Conservation (phyloP, 1,140 invertebrate species). For the Phthorimaea operculella region DNA sequence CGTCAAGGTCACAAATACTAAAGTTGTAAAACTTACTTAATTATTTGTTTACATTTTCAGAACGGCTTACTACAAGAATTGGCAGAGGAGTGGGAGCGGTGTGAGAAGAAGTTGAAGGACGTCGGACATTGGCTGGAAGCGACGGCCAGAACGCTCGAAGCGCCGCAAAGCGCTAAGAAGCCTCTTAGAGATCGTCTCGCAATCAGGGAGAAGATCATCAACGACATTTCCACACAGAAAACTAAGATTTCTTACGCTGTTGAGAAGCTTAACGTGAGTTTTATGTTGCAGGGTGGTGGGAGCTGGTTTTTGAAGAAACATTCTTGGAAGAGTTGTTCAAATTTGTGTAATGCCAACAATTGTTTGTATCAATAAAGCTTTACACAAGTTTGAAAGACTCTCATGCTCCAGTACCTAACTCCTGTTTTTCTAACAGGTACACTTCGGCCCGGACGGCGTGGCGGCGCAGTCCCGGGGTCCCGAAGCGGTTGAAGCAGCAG, state of each 20-base stretch:
- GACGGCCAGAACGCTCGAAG: conserved; percentile 80
- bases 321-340: no score
- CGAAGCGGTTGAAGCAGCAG: conserved; percentile 77
- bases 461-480: conserved; percentile 70
- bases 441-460: conserved; percentile 85
- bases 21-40: conserved; percentile 4
- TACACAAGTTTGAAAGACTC: background rate
- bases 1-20: background rate
- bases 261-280: conserved; percentile 86
- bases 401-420: no score
- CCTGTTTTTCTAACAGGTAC: conserved; percentile 70
- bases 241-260: conserved; percentile 92
- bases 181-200: conserved; percentile 86
- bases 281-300: background rate
- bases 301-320: background rate
- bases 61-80: conserved; percentile 90
- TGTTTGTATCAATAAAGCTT: background rate
- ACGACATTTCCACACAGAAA: conserved; percentile 89
- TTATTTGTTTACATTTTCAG: conserved; percentile 65
- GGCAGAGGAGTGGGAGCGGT: conserved; percentile 95
- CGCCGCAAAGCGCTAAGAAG: conserved; percentile 84
- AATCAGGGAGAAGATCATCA: conserved; percentile 85
- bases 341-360: no score
- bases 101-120: conserved; percentile 93
- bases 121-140: conserved; percentile 90